Conservation (phyloP, 2,888 invertebrate genomes). For the Eupsilia transversa region DNA sequence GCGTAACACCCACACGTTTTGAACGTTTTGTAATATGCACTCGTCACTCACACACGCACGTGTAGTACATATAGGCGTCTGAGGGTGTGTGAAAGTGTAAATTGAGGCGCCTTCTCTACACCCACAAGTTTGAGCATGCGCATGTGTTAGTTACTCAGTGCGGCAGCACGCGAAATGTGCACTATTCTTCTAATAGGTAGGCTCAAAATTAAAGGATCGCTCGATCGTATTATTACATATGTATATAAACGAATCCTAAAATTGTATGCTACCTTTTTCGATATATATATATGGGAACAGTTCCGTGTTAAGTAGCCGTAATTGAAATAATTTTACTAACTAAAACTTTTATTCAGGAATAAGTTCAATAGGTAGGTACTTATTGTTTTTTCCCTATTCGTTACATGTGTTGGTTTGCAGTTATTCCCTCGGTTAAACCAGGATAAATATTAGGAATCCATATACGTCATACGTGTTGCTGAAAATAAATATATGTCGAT, state of each 20-base stretch:
- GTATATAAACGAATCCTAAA: neutral
- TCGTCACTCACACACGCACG: constrained; percentile 70
- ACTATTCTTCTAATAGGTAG: constrained; percentile 17
- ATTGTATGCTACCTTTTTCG: neutral
- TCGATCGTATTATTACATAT: too few relatives aligned
- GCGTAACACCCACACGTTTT: constrained; percentile 73
- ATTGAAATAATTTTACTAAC: too few relatives aligned
- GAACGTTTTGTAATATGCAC: constrained; percentile 74
- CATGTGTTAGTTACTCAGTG: constrained; percentile 25
- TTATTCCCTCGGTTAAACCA: constrained; percentile 33
- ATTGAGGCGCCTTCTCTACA: constrained; percentile 74
- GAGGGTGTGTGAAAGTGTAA: constrained; percentile 77
- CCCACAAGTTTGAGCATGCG: constrained; percentile 62
- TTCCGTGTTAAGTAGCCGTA: neutral
- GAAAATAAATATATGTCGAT: constrained; percentile 9
- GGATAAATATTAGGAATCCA: constrained; percentile 34
- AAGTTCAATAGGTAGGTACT: neutral
- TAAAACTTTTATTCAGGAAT: constrained; percentile 4
- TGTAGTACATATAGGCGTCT: constrained; percentile 58
- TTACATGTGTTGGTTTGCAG: neutral
- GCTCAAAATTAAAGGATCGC: constrained; percentile 6
- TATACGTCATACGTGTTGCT: neutral
- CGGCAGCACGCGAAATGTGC: constrained; percentile 24
- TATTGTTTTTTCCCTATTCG: constrained; percentile 27
- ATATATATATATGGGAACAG: too few relatives aligned